phyloP scores from a whole-genome alignment of 2,888 invertebrate genomes.

The Habroteleia sp. region DNA sequence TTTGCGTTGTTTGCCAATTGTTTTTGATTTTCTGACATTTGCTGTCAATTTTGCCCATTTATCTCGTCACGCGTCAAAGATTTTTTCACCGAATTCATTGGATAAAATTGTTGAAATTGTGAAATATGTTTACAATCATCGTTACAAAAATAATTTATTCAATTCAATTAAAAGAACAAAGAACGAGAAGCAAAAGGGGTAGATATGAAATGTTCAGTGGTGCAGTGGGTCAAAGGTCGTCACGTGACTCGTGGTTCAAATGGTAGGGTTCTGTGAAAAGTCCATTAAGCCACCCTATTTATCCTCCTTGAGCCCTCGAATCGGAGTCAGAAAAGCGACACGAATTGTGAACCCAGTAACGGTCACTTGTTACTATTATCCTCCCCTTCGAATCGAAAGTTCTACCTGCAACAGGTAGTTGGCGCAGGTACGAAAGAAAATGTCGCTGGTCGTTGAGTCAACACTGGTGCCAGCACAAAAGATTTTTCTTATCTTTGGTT shows the following conservation, averaged over 20 bases:
- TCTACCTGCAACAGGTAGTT: slow-evolving; percentile 42
- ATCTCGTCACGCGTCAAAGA: too few species aligned
- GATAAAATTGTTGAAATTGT: too few species aligned
- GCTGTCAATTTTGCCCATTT: too few species aligned
- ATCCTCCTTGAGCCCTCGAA: not conserved
- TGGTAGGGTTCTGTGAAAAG: not conserved
- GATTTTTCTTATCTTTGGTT: slow-evolving; percentile 7
- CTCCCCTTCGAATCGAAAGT: slow-evolving; percentile 24
- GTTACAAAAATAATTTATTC: too few species aligned
- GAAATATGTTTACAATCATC: too few species aligned
- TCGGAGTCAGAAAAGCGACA: slow-evolving; percentile 6
- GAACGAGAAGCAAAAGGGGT: too few species aligned
- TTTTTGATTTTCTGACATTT: too few species aligned
- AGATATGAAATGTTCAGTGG: too few species aligned
- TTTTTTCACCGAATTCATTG: too few species aligned
- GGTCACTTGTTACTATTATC: slow-evolving; percentile 30
- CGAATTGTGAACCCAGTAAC: slow-evolving; percentile 19
- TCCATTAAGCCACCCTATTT: slow-evolving; percentile 9
- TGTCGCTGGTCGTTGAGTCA: slow-evolving; percentile 7
- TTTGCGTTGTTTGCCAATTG: slow-evolving; percentile 6
- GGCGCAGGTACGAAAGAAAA: slow-evolving; percentile 23
- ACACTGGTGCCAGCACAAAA: slow-evolving; percentile 20
- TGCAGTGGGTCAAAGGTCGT: not conserved
- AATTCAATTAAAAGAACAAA: too few species aligned
- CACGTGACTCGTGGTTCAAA: too few species aligned